These are phyloP conservation scores for Tonatia bakeri DNA, from an alignment of 2,113 vertebrate species.

Conservation along the genomic window DNA sequence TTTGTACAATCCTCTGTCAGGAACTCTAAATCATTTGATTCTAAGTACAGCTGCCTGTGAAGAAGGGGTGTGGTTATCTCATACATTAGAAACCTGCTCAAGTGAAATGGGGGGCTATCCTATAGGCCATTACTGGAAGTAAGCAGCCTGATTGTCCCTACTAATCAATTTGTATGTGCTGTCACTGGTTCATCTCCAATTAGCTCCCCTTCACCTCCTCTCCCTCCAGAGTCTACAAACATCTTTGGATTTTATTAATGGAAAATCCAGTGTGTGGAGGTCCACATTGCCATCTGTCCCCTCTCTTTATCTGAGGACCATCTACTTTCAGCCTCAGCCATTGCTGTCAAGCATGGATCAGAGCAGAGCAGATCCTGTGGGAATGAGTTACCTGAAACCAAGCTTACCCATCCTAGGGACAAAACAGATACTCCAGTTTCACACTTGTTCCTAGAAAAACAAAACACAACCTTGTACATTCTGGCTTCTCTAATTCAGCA, in stretches of 20 bases:
- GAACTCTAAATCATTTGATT: conserved; percentile 73
- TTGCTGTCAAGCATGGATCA: neutral
- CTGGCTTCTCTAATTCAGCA: conserved; percentile 65
- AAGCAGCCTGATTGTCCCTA: neutral
- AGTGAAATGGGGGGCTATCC: conserved; percentile 42
- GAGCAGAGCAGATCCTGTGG: neutral
- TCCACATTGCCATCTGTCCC: neutral
- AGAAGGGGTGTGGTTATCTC: conserved; percentile 54
- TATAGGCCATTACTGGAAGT: neutral
- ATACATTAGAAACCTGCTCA: neutral
- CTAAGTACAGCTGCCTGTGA: conserved; percentile 64
- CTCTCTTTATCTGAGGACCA: neutral
- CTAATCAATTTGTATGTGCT: neutral
- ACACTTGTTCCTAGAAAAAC: conserved; percentile 65
- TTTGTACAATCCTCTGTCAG: conserved; percentile 71
- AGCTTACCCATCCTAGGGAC: conserved; percentile 41
- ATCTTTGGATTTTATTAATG: neutral
- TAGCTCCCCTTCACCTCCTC: neutral
- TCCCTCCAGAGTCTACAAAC: neutral
- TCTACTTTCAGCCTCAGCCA: neutral
- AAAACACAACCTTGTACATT: conserved; percentile 48
- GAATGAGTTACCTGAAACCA: conserved; percentile 64
- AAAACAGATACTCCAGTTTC: conserved; percentile 55
- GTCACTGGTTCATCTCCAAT: neutral
- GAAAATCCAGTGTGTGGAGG: neutral